Evolutionary conservation across 2,888 invertebrate species (phyloP).

Genomic region (Caenorhabditis sp.): DNA sequence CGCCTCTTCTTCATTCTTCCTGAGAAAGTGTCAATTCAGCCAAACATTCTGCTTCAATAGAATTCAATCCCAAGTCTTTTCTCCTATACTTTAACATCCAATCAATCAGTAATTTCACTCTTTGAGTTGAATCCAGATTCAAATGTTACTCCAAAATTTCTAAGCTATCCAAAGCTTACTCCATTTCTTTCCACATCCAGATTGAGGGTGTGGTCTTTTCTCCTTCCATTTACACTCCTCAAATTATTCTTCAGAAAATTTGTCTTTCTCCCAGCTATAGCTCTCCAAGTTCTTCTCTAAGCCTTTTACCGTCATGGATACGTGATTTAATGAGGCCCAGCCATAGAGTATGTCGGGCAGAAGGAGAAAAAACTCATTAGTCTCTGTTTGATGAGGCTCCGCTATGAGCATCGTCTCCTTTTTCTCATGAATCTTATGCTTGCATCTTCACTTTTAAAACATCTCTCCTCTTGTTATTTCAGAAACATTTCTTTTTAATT

Average conservation of each 20-base stretch:
- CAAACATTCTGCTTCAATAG: constrained; percentile 1
- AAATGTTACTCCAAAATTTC: constrained; percentile 1
- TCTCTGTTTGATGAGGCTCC: constrained; percentile 43
- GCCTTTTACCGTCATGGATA: constrained; percentile 11
- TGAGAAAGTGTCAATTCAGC: constrained; percentile 13
- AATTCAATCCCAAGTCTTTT: background rate
- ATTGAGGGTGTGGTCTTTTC: no score
- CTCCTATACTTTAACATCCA: constrained; percentile 16
- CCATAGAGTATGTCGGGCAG: constrained; percentile 29
- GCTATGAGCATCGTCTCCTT: constrained; percentile 18
- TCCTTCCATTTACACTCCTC: no score
- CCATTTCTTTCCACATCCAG: no score
- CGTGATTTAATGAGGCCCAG: constrained; percentile 25
- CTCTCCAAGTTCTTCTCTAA: constrained; percentile 4
- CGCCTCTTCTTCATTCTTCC: background rate
- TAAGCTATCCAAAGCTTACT: background rate
- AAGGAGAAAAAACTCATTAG: constrained; percentile 52
- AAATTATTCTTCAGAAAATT: no score
- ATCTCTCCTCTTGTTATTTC: constrained; percentile 28
- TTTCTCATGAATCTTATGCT: constrained; percentile 12
- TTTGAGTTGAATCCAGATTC: constrained; percentile 9
- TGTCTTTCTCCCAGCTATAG: no score
- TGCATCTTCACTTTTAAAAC: no score
- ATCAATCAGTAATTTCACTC: constrained; percentile 32
- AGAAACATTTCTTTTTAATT: constrained; percentile 29